Conservation (phyloP, 1,140 invertebrate species). For the Hypothenemus hampei region DNA sequence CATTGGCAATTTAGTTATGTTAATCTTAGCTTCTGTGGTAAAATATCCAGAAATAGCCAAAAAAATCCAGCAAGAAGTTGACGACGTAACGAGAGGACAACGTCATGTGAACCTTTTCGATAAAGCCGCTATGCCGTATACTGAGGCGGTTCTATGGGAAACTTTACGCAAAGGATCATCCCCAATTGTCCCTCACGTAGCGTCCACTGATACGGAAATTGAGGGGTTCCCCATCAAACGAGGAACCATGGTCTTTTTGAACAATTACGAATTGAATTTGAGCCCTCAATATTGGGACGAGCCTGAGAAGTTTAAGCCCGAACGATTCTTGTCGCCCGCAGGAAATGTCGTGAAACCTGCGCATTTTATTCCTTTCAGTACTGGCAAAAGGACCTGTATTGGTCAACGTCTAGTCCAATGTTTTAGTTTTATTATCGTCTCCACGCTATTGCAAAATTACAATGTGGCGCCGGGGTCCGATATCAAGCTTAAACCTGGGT, state of each 20-base stretch:
- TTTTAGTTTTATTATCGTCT: conserved; percentile 67
- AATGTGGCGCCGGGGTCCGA: conserved; percentile 57
- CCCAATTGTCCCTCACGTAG: conserved; percentile 87
- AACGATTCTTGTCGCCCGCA: conserved; percentile 61
- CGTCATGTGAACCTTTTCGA: conserved; percentile 61
- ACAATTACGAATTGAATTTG: conserved; percentile 81
- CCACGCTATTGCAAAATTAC: conserved; percentile 70
- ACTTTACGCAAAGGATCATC: conserved; percentile 73
- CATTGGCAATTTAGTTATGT: conserved; percentile 76
- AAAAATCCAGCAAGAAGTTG: conserved; percentile 66
- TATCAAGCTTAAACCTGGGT: conserved; percentile 57
- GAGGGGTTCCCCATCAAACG: conserved; percentile 69
- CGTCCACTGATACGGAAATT: conserved; percentile 69
- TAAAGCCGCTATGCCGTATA: conserved; percentile 68
- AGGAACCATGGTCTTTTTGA: conserved; percentile 80
- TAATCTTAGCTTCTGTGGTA: conserved; percentile 64
- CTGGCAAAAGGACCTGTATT: conserved; percentile 80
- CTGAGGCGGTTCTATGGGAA: conserved; percentile 77
- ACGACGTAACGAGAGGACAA: conserved; percentile 52
- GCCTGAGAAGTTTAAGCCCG: conserved; percentile 65
- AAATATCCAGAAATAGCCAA: conserved; percentile 58
- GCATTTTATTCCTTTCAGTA: conserved; percentile 82
- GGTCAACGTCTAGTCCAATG: conserved; percentile 79
- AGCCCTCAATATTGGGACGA: conserved; percentile 68
- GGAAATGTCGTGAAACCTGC: conserved; percentile 50